phyloP scores from a whole-genome alignment of 2,113 vertebrate species.

The Neoarius graeffei region DNA sequence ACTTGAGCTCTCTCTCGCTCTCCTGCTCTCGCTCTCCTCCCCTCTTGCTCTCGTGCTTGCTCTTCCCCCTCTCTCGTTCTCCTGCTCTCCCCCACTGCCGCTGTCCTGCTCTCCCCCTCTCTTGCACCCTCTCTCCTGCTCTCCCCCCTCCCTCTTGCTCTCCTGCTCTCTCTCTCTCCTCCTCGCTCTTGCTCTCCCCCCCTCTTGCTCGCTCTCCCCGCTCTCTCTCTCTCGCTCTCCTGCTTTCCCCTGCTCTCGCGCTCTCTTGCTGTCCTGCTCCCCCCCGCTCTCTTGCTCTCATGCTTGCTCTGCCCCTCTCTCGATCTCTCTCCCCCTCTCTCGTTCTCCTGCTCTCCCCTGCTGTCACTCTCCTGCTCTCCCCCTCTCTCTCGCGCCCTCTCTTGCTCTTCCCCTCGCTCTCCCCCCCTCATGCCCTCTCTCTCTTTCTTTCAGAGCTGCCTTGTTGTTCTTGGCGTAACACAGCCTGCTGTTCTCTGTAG shows the following conservation, averaged over 20 bases:
- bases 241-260: not conserved
- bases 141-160: not conserved
- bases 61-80: not conserved
- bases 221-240: not conserved
- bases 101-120: no score
- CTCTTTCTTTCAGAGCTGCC: slow-evolving; percentile 24
- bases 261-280: no score
- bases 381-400: no score
- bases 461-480: not conserved
- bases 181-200: no score
- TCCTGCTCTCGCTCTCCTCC: no score
- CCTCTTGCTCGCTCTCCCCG: not conserved
- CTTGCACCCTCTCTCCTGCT: not conserved
- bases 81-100: no score
- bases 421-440: not conserved
- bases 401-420: not conserved
- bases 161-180: not conserved
- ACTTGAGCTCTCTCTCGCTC: not conserved
- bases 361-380: no score
- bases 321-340: no score
- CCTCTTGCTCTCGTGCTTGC: not conserved
- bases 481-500: not conserved
- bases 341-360: not conserved
- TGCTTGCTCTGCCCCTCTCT: no score
- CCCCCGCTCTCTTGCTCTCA: no score